Base-by-base conservation (phyloP, 2,113 vertebrate genomes). In the Theristicus caerulescens region DNA sequence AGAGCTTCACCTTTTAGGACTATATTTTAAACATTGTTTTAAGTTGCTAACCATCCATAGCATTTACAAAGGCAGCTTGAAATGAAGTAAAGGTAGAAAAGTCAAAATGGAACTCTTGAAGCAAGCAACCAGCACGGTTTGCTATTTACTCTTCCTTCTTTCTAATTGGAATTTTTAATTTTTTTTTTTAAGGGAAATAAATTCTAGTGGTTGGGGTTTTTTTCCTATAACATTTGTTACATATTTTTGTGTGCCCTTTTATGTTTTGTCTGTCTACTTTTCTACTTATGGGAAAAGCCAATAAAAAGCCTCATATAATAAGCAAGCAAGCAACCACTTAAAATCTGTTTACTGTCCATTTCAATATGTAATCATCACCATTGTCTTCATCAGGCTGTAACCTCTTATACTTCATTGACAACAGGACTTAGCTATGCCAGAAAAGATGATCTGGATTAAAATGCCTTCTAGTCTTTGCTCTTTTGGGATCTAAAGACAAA, bases 391-490 rank as follows among this genome's bases (percentile, higher is more conserved):
- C 76, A 69, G 61, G 11, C 18, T 79, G 7, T 40, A 82, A 78
- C 18, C 13, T 66, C 36, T 82, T 31, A 46, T 9, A 47, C 14
- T 78, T 78, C 34, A 64, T 16, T 76, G 85, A 61, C 73, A 93
- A 58, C 21, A 76, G 36, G 42, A 55, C 9, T 82, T 51, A 82
- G 22, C 2, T 21, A 61, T 64, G 20, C 29, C 73, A 93, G 34
- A 73, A 81, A 74, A 83, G 62, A 82, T 81, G 17, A 78, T 70
- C 19, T 82, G 44, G 52, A 67, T 61, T 82, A 42, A 94, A 96
- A 82, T 59, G 16, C 55, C 38, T 90, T 62, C 67, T 66, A 79
- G 58, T 66, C 26, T 86, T 70, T 44, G 25, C 26, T 87, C 44
- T 57, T 94, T 76, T 13, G 22, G 1, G 1, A 62, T 77, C 54